Evolutionary conservation across 2,888 invertebrate genomes (phyloP), one percentile per base, ranked within the genome.

Genomic region (Odontocerum albicorne): DNA sequence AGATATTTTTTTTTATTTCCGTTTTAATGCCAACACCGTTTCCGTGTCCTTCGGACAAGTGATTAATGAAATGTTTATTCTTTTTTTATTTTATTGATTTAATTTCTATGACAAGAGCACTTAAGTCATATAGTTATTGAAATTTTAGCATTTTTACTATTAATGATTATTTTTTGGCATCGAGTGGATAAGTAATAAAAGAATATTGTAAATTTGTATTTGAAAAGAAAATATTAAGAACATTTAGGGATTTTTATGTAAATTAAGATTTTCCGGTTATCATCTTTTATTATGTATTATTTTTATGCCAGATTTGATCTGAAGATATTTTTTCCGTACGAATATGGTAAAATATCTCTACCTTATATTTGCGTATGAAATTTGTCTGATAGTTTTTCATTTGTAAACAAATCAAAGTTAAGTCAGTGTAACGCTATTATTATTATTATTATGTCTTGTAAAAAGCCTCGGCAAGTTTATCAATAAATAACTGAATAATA

Each of bases 391-490:
- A 8, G 6, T 7, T 27, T 10, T 27, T 27, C 15, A 8, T 35
- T 32, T 13, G 19, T 31, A 27, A n/a, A n/a, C n/a, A n/a, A n/a
- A n/a, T n/a, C n/a, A n/a, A n/a, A n/a, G n/a, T n/a, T n/a, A n/a
- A n/a, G n/a, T n/a, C n/a, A n/a, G n/a, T n/a, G n/a, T n/a, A n/a
- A n/a, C n/a, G n/a, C n/a, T n/a, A n/a, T n/a, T n/a, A 27, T 17
- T 20, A 31, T 36, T 42, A 32, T 53, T 16, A 40, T 27, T 45
- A 31, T 47, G 54, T 49, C 43, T 54, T 55, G 55, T 50, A 55
- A 49, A 50, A 49, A 51, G 49, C 52, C 51, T 31, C 52, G 44
- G 44, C 32, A 57, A 44, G 51, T 43, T 59, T 46, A 49, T 49
- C 22, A 54, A 47, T 43, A 54, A 57, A 54, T 53, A 47, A 53